Evolutionary conservation across 1,140 invertebrate genomes (phyloP), one percentile per base, ranked within the genome.

Genomic region (Cotesia glomerata): DNA sequence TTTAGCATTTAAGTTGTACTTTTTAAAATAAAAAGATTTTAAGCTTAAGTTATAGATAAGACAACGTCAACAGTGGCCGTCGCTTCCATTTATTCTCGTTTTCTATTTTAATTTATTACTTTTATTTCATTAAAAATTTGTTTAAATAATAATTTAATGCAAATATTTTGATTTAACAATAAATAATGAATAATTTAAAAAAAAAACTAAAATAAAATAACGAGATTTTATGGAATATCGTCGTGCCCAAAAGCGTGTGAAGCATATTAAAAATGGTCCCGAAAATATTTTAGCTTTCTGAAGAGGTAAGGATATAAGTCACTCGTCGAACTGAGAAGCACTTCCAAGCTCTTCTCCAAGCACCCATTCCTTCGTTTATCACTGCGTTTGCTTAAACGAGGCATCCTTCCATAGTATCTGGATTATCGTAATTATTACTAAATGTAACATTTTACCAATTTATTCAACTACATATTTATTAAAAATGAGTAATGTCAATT

Each of bases 301-400:
- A 87, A 81, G 86, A 87, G 86, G 86, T 87, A 87, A 87, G 86
- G 85, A 87, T 83, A 84, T 86, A 81, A 75, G 79, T 84, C 82
- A 81, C 82, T 83, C 74, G 76, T 76, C 82, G 80, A 77, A 77
- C 76, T 45, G 79, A 81, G 85, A 83, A 82, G 82, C 83, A 86
- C 83, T 83, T 86, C 81, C 81, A 81, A 85, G 71, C 80, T 81
- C 79, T 85, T 81, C 79, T 85, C 80, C 79, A 72, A 66, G 71
- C 71, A 85, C 79, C 84, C 77, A 73, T 69, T 82, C 81, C 82
- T 85, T 79, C 81, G 81, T 85, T 82, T 84, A 83, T 75, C 74
- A 71, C 71, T 73, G 71, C 74, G 74, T 75, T 73, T 73, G 68
- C 71, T 75, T 75, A 75, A 75, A 75, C 71, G 66, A 72, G 63